Evolutionary conservation across 2,797 vertebrate genomes (phyloP).

Genomic region (Eulemur coronatus): DNA sequence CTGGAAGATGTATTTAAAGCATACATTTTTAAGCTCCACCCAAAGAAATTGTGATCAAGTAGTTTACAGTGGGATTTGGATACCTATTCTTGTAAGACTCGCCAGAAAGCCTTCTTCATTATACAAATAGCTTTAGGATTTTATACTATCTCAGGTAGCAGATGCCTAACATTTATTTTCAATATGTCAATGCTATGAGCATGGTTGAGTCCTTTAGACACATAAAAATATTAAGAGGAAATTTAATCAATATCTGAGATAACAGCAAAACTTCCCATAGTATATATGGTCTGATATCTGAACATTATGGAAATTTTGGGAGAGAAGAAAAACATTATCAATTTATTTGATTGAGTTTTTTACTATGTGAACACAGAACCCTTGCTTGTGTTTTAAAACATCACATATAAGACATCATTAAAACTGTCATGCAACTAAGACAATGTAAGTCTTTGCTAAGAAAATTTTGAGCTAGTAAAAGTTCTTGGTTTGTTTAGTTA

Average conservation of each 20-base stretch:
- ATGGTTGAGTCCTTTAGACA: not conserved
- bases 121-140: not conserved
- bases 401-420: not conserved
- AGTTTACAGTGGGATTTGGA: not conserved
- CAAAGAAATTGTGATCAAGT: not conserved
- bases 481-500: not conserved
- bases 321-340: not conserved
- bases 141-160: not conserved
- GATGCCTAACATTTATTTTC: not conserved
- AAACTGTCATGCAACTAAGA: not conserved
- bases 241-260: not conserved
- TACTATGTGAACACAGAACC: not conserved
- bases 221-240: not conserved
- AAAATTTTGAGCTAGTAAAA: not conserved
- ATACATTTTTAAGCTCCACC: not conserved
- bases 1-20: not conserved
- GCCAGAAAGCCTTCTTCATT: not conserved
- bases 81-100: not conserved
- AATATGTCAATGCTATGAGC: fast-evolving
- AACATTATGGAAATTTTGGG: not conserved
- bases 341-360: not conserved
- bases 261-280: not conserved
- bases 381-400: not conserved
- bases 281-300: not conserved
- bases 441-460: not conserved